phyloP scores from a whole-genome alignment of 2,797 vertebrate genomes.

The Emydoidea blandingii region DNA sequence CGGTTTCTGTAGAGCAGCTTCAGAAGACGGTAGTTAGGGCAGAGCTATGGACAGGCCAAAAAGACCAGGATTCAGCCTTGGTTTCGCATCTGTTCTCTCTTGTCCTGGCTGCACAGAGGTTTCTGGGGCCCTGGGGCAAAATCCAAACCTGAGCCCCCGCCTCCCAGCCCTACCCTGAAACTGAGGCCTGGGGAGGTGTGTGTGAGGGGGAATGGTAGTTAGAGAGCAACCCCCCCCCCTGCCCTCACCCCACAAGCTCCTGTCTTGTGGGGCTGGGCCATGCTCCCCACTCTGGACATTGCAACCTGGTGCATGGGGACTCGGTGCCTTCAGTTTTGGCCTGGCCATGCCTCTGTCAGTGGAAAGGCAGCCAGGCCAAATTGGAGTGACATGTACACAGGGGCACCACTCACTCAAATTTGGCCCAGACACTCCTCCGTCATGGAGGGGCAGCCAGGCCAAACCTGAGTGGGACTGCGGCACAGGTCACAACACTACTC shows the following conservation, averaged over 20 bases:
- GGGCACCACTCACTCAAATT: neutral
- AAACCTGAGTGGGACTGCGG: no score
- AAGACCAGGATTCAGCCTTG: no score
- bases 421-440: neutral
- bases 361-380: no score
- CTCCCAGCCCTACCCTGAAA: no score
- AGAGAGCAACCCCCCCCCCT: neutral
- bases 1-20: neutral
- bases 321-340: no score
- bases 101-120: no score
- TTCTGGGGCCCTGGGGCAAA: no score
- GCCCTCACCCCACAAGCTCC: neutral
- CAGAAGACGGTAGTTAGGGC: neutral
- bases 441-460: neutral
- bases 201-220: neutral
- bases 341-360: no score
- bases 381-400: neutral
- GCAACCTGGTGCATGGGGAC: no score
- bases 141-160: no score
- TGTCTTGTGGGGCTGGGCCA: neutral
- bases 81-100: no score
- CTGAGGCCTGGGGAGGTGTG: no score
- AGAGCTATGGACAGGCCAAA: neutral
- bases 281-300: neutral
- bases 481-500: neutral